Evolutionary conservation across 2,113 vertebrate species (phyloP).

Genomic region (Planiliza haematocheilus): DNA sequence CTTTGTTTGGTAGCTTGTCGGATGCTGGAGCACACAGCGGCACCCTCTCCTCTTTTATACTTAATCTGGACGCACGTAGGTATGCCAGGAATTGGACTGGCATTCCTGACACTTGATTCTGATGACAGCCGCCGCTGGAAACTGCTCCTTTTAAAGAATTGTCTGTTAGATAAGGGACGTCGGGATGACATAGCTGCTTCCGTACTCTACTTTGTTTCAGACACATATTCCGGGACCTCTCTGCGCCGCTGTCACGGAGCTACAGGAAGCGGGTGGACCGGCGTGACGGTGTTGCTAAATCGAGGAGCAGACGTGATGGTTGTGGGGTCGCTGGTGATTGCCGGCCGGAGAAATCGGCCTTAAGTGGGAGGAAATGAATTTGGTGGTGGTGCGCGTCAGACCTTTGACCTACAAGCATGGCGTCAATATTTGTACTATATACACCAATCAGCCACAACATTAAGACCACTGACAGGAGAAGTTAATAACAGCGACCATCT

Average conservation of each 20-base stretch:
- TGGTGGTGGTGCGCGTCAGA: too few relatives aligned
- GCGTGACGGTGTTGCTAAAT: constrained; percentile 54
- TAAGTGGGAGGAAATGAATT: constrained; percentile 12
- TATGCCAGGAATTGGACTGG: constrained; percentile 79
- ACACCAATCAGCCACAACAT: too few relatives aligned
- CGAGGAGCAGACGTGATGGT: constrained; percentile 28
- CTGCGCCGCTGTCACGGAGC: constrained; percentile 43
- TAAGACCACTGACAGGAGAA: too few relatives aligned
- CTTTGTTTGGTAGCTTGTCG: constrained; percentile 35
- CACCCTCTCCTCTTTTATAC: constrained; percentile 79
- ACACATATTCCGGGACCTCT: constrained; percentile 45
- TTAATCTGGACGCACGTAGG: constrained; percentile 45
- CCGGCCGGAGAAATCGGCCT: background rate
- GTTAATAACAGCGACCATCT: too few relatives aligned
- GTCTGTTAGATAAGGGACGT: constrained; percentile 68
- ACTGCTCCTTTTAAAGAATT: constrained; percentile 82
- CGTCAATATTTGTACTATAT: too few relatives aligned
- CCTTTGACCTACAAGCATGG: too few relatives aligned
- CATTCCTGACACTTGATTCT: constrained; percentile 84
- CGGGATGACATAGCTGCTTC: constrained; percentile 67
- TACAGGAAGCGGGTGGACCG: constrained; percentile 51
- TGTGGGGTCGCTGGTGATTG: background rate
- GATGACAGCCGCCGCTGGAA: constrained; percentile 83
- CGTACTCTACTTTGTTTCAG: constrained; percentile 50
- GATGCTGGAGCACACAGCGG: constrained; percentile 49